These are phyloP conservation scores for Agraylea sexmaculata DNA, from an alignment of 1,140 invertebrate genomes.

Conservation along the genomic window DNA sequence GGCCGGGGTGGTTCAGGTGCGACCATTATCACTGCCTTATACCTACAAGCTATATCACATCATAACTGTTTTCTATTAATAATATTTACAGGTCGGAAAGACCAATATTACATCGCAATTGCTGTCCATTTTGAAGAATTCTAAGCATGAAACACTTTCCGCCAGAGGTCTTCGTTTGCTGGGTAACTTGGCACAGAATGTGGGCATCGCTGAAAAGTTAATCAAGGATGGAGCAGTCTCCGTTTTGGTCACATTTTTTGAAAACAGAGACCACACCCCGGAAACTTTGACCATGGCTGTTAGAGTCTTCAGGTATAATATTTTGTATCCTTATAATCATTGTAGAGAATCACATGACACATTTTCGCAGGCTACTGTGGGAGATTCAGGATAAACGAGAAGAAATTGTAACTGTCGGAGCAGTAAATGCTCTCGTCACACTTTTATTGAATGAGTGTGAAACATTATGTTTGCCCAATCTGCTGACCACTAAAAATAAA, in stretches of 20 bases:
- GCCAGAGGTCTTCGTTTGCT: conserved; percentile 36
- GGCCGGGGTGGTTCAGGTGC: too few relatives aligned
- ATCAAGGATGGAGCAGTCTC: conserved; percentile 33
- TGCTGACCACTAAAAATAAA: conserved; percentile 23
- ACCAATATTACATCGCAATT: conserved; percentile 30
- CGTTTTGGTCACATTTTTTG: conserved; percentile 31
- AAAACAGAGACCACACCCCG: conserved; percentile 32
- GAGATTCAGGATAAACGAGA: conserved; percentile 33
- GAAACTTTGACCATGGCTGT: conserved; percentile 39
- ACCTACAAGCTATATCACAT: too few relatives aligned
- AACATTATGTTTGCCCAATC: conserved; percentile 30
- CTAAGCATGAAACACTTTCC: conserved; percentile 35
- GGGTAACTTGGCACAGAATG: conserved; percentile 35
- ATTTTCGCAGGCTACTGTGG: conserved; percentile 34
- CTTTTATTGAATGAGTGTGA: conserved; percentile 34
- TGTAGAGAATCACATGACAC: too few relatives aligned
- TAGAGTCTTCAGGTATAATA: conserved; percentile 36
- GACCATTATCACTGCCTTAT: too few relatives aligned
- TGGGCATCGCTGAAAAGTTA: conserved; percentile 31
- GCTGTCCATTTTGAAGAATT: conserved; percentile 33
- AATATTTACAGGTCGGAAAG: conserved; percentile 31
- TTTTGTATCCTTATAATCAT: too few relatives aligned
- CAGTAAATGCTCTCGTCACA: conserved; percentile 30
- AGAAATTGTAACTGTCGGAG: conserved; percentile 33
- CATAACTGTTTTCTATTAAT: too few relatives aligned